Conservation (phyloP, 2,113 vertebrate genomes). For the Oryctolagus cuniculus region mOryCun1.1 NC_091439.1:69055001-69055500, state of each 20-base stretch:
- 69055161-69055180: too few species aligned
- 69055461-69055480: neutral
- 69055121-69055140: too few species aligned
- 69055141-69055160: too few species aligned
- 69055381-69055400: neutral
- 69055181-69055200: too few species aligned
- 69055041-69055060: too few species aligned
- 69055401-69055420: neutral
- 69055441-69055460: neutral
- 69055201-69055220: too few species aligned
- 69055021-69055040: too few species aligned
- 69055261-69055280: neutral
- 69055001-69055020: too few species aligned
- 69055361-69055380: neutral
- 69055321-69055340: neutral
- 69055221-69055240: neutral
- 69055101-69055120: too few species aligned
- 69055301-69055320: neutral
- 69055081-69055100: too few species aligned
- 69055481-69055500: neutral
- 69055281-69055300: neutral
- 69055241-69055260: neutral
- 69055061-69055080: too few species aligned
- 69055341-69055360: neutral
- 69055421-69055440: neutral